Evolutionary conservation across 2,888 invertebrate species (phyloP), one percentile per base, ranked within the genome.

Genomic region (Thecocarcelia acutangulata): DNA sequence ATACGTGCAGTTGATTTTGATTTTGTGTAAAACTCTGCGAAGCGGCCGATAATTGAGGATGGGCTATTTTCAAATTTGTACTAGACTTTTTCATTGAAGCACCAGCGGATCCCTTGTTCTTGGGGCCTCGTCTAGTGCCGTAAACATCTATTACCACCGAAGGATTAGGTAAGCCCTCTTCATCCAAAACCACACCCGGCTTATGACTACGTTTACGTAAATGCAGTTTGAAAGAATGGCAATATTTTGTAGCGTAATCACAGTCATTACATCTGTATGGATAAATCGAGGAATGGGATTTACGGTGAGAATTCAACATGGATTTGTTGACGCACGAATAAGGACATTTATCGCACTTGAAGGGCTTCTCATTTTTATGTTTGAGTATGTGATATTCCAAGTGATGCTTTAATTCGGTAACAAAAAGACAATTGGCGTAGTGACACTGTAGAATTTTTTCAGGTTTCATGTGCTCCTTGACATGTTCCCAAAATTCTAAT

Each of bases 331-430:
- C 98, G 89, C 98, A 98, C 0, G 94, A 93, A 87, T 97, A 97
- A 17, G 93, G 93, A 90, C 98, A 99, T 88, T 97, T 94, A 83
- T 93, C 93, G 90, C 98, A 99, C 89, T 96, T 96, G 92, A 96
- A 98, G 1, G 99, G 99, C 89, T 99, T 99, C 0, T 96, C 95
- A 46, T 98, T 97, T 86, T 95, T 93, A 91, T 99, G 99, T 89
- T 98, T 98, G 52, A 97, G 93, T 89, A 98, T 93, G 90, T 98
- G 99, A 87, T 99, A 99, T 89, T 99, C 98, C 79, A 99, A 91
- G 86, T 99, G 99, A 89, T 99, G 99, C 88, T 99, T 99, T 92
- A 97, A 97, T 89, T 99, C 98, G 0, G 99, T 99, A 3, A 98
- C 98, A 88, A 99, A 99, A 0, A 97, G 96, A 88, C 99, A 99